These are phyloP conservation scores for Myzus persicae DNA, from an alignment of 1,140 invertebrate species.

Conservation along the genomic window DNA sequence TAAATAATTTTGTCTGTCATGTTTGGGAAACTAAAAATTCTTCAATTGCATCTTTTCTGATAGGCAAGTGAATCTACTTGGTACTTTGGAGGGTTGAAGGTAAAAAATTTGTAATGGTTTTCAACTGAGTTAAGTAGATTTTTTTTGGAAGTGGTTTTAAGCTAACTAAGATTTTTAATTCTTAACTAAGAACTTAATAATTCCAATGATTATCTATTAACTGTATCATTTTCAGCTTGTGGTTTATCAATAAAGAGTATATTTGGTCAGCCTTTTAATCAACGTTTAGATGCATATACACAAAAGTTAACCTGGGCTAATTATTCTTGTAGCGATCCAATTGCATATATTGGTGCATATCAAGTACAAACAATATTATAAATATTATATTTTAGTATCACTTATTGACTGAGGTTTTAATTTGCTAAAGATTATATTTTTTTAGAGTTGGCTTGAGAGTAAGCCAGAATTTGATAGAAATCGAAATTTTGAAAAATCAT, in stretches of 20 bases:
- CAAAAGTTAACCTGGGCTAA: conserved; percentile 83
- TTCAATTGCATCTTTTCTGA: no score
- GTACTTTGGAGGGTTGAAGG: no score
- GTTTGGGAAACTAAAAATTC: no score
- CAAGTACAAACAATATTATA: conserved; percentile 67
- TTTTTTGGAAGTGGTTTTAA: no score
- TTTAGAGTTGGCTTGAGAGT: conserved; percentile 64
- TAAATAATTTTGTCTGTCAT: no score
- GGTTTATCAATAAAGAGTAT: conserved; percentile 82
- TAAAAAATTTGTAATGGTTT: no score
- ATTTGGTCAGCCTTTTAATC: conserved; percentile 78
- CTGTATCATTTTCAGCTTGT: conserved; percentile 70
- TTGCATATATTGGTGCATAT: conserved; percentile 84
- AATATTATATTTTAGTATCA: background rate
- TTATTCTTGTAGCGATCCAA: conserved; percentile 83
- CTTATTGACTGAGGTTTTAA: background rate
- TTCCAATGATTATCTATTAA: background rate
- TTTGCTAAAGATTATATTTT: background rate
- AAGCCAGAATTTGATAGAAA: conserved; percentile 59
- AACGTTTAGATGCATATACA: conserved; percentile 77
- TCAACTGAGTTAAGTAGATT: no score
- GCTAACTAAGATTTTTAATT: no score
- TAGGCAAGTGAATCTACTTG: no score
- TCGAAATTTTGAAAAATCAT: conserved; percentile 69
- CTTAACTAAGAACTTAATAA: no score